phyloP scores from a whole-genome alignment of 2,113 vertebrate genomes.

The Dicentrarchus labrax region DNA sequence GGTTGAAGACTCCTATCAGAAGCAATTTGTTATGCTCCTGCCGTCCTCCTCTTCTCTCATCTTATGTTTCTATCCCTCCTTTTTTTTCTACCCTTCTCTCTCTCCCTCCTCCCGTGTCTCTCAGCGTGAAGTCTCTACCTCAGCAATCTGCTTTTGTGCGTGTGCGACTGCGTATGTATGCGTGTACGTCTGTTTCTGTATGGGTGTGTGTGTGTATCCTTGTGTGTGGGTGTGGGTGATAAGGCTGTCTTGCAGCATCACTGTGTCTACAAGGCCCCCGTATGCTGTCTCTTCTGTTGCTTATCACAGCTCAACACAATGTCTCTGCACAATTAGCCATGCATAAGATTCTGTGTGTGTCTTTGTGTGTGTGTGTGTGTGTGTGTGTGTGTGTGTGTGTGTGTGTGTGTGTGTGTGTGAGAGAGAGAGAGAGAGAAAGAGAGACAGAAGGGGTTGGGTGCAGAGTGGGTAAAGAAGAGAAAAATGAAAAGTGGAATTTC shows the following conservation, averaged over 20 bases:
- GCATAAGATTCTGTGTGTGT: conserved; percentile 57
- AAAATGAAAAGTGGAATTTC: conserved; percentile 78
- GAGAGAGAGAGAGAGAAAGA: conserved; percentile 12
- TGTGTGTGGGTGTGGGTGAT: conserved; percentile 66
- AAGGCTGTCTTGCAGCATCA: conserved; percentile 80
- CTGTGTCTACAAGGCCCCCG: conserved; percentile 79
- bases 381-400: conserved; percentile 19
- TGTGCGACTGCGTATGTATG: background rate
- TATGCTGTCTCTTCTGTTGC: conserved; percentile 76
- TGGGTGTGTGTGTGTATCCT: conserved; percentile 8
- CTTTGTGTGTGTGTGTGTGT: conserved; percentile 16
- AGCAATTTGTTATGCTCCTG: conserved; percentile 79
- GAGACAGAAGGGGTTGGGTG: conserved; percentile 23
- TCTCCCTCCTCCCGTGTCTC: conserved; percentile 63
- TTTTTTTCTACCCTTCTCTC: conserved; percentile 46
- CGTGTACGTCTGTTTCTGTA: background rate
- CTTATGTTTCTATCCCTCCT: conserved; percentile 65
- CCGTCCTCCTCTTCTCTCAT: conserved; percentile 71
- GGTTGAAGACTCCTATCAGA: conserved; percentile 79
- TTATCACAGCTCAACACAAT: conserved; percentile 82
- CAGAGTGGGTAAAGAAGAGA: conserved; percentile 61
- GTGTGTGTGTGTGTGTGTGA: conserved; percentile 7
- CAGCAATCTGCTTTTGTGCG: conserved; percentile 62
- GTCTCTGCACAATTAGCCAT: conserved; percentile 82
- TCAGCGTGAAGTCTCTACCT: conserved; percentile 73